Evolutionary conservation across 2,797 vertebrate genomes (phyloP).

Genomic region (Propithecus deckenii): DNA sequence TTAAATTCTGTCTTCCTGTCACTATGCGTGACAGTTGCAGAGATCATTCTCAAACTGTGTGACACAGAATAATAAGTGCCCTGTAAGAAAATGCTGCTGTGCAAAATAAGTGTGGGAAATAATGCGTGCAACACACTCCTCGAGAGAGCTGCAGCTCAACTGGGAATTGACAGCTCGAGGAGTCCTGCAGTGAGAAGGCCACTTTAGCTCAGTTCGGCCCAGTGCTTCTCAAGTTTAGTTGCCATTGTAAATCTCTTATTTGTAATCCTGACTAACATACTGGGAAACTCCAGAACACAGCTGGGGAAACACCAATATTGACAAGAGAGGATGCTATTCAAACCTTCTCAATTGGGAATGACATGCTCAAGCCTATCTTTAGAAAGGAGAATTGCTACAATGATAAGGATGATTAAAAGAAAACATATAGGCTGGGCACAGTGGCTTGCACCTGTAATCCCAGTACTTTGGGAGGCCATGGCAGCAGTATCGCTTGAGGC

Average conservation of each 20-base stretch:
- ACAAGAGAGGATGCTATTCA: background rate
- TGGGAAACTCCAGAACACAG: background rate
- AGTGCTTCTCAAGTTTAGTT: background rate
- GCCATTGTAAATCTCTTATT: background rate
- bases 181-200: background rate
- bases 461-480: background rate
- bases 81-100: background rate
- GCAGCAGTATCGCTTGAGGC: background rate
- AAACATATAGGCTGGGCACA: background rate
- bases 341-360: background rate
- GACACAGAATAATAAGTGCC: background rate
- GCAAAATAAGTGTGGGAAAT: background rate
- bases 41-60: background rate
- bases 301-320: background rate
- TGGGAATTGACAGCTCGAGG: background rate
- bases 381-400: background rate
- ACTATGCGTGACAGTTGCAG: background rate
- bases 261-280: background rate
- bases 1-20: background rate
- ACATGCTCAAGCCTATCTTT: background rate
- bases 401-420: background rate
- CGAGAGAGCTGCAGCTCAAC: rapidly evolving
- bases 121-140: rapidly evolving
- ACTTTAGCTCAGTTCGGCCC: background rate
- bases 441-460: background rate